Percentiles rank a stretch among this genome's conserved stretches.
These are phyloP conservation scores for Halichondria panicea DNA, from an alignment of 37 sponge, comb jelly and placozoan species.

Conservation along the genomic window DNA sequence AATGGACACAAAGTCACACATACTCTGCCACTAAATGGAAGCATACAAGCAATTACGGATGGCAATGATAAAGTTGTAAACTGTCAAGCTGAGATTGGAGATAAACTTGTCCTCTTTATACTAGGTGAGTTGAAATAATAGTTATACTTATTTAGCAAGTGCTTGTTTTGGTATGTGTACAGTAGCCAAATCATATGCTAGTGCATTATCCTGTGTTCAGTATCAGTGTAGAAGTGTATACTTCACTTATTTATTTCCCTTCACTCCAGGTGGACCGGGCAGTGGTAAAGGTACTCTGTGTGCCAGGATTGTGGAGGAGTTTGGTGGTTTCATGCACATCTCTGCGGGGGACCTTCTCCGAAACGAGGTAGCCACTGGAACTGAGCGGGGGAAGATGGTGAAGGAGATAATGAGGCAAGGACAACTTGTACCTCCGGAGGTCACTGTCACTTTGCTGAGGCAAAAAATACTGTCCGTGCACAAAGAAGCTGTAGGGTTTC, in stretches of 20 bases:
- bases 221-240: no score
- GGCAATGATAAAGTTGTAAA: neutral
- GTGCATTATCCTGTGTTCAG: neutral
- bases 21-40: no score
- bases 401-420: conserved; percentile 80
- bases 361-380: conserved; percentile 74
- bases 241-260: neutral
- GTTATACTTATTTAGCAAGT: conserved; percentile 1
- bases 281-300: conserved; percentile 92
- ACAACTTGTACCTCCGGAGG: conserved; percentile 71
- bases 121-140: neutral
- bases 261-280: conserved; percentile 81
- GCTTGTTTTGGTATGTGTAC: conserved; percentile 8
- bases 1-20: neutral
- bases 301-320: conserved; percentile 40
- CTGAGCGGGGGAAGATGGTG: conserved; percentile 61
- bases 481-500: conserved; percentile 52
- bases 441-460: conserved; percentile 54
- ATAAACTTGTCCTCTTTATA: conserved; percentile 14
- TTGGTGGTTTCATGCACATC: conserved; percentile 74
- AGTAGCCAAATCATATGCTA: neutral
- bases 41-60: neutral
- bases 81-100: neutral
- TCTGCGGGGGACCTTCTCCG: conserved; percentile 90
- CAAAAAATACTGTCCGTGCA: conserved; percentile 45